Evolutionary conservation across 2,888 invertebrate species (phyloP), one percentile per base, ranked within the genome.

Genomic region (Arge pagana): DNA sequence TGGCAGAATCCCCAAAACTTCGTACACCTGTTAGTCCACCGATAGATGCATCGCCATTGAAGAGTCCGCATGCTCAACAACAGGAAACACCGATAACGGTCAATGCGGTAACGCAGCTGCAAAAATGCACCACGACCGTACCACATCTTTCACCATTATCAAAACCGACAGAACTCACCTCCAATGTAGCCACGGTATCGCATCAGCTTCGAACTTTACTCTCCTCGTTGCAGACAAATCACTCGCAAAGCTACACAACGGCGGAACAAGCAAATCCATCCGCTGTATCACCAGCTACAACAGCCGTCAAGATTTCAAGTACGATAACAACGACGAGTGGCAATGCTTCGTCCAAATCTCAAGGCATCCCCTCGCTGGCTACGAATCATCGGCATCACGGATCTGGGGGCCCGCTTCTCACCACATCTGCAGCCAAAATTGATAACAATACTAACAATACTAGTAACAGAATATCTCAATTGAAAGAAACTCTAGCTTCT

Each of bases 81-180:
- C 67, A 64, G 41, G 61, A 56, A n/a, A 58, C 71, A 21, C 61
- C 71, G 60, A 56, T 66, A 45, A 61, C 66, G 1, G 63, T 66
- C 2, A 67, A 60, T 43, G 69, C 70, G 61, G 53, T 73, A 15
- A 63, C 70, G 68, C 71, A 71, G 19, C 53, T 70, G 33, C 73
- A 73, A 41, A 73, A 68, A 45, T 67, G 63, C 5, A 62, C 63
- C 70, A 80, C 82, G 3, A 79, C 82, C 1, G 80, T 86, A 40
- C 86, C 88, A 1, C 87, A 88, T 67, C 72, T 88, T 18, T 88
- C 88, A 0, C 88, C 88, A 0, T 70, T 88, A 2, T 87, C 87
- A 0, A 87, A 87, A 67, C 87, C 88, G 0, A 83, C 85, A 1
- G 87, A 88, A 67, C 74, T 88, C 40, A 86, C 87, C 10, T 85